Base-by-base conservation (phyloP, 2,113 vertebrate genomes). In the Leiothrix lutea region DNA sequence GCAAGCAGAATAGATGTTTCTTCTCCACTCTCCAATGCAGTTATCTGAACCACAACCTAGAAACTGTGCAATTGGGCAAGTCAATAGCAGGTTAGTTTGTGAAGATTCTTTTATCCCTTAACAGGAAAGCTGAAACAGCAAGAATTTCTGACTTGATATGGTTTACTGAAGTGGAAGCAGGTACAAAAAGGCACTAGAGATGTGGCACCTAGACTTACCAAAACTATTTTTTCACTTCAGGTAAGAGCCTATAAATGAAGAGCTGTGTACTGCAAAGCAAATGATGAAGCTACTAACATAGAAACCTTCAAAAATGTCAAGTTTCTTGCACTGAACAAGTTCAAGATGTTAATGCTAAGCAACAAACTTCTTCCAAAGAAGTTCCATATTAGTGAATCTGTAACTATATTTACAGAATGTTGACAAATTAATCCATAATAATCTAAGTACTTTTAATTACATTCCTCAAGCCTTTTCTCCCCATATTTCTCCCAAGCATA, bases 231-330 rank as follows among this genome's bases (percentile, higher is more conserved):
- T 38, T 15, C 48, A 53, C 31, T 40, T 62, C 31, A 38, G 26
- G 12, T 65, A 45, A 83, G 5, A 91, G 25, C 28, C 65, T 54
- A 13, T 6, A 19, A 26, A 28, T 23, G 14, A 64, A 78, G 28
- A 77, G 35, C n/a, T 62, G n/a, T 5, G 4, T 48, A 81, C 24
- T 21, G 31, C 44, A 35, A 23, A 60, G 40, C 5, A 50, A 40
- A 42, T 42, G 12, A 87, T 20, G 14, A 38, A 0, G 0, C 24
- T 44, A 26, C 36, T 45, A 35, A 80, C 22, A 35, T 0, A 36
- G 36, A 56, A 87, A 60, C 29, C 22, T 75, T 50, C 22, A 45
- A 19, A 79, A 83, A 44, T 25, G 67, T 56, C 40, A 64, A 15
- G 14, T 51, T 65, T 71, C 45, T 83, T 60, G 35, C 35, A 60